phyloP scores from a whole-genome alignment of 2,888 invertebrate species.

The Troides aeacus region DNA sequence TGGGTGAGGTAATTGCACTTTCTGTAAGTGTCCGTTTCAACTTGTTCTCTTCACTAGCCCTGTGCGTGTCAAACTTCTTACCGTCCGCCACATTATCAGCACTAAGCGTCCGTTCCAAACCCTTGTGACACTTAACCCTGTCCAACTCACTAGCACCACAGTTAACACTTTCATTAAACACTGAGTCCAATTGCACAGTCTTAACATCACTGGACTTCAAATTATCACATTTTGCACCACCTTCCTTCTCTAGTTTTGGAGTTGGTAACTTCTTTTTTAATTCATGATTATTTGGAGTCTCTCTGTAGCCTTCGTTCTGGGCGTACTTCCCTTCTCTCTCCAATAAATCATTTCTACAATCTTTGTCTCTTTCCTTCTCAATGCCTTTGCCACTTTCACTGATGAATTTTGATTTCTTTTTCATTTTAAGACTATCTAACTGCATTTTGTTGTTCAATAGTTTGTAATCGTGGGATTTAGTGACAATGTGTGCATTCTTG shows the following conservation, averaged over 20 bases:
- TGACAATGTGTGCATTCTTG: constrained; percentile 74
- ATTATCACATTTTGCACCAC: constrained; percentile 67
- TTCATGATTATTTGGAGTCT: constrained; percentile 65
- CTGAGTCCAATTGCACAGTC: constrained; percentile 61
- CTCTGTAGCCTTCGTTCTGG: constrained; percentile 76
- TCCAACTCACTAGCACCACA: constrained; percentile 69
- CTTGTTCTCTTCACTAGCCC: constrained; percentile 45
- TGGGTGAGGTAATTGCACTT: constrained; percentile 74
- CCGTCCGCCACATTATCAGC: constrained; percentile 46
- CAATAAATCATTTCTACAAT: constrained; percentile 80
- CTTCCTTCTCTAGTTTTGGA: constrained; percentile 58
- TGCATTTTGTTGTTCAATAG: constrained; percentile 60
- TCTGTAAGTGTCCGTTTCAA: constrained; percentile 74
- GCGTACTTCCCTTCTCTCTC: constrained; percentile 78
- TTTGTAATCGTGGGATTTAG: constrained; percentile 71
- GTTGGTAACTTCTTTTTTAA: constrained; percentile 72
- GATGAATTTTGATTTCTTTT: constrained; percentile 68
- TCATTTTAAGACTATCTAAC: constrained; percentile 63
- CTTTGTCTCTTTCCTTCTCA: constrained; percentile 72
- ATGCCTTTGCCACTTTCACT: constrained; percentile 52
- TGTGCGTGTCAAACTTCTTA: constrained; percentile 36
- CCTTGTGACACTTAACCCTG: constrained; percentile 63
- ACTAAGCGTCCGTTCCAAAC: constrained; percentile 67
- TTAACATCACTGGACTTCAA: constrained; percentile 62
- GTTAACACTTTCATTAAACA: constrained; percentile 54